Base-by-base conservation (phyloP, 2,113 vertebrate species). In the Rissa tridactyla region DNA sequence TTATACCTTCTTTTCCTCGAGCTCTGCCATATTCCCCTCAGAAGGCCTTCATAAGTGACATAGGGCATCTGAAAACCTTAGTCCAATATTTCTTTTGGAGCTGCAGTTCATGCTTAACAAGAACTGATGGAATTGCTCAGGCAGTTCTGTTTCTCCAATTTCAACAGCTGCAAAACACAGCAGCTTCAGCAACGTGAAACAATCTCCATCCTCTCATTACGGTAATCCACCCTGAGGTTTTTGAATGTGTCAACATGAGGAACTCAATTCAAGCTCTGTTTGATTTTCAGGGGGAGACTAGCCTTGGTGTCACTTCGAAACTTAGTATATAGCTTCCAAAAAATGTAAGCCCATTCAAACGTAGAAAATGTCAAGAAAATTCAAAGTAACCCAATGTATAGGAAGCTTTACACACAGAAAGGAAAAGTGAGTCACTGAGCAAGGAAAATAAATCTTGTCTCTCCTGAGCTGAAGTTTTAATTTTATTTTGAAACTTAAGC, bases 401-500 rank as follows among this genome's bases (percentile, higher is more conserved):
- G 65, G 47, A 65, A 80, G 22, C 87, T 90, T 95, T 92, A 83
- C 29, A 62, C 21, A 3, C 65, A 36, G 51, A 55, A 79, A 51
- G 54, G 57, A 61, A 82, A 91, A 10, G 6, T 86, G 89, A 94
- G 80, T 91, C 91, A 82, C 49, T 60, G 82, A 92, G 72, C n/a
- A 69, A 69, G 58, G 46, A 81, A 89, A 65, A 57, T 25, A 49
- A 32, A 89, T 21, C n/a, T 72, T 40, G 25, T 57, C 22, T 95
- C 79, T 91, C 64, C 5, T 86, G 78, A 70, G 23, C n/a, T 13
- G 29, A 87, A 57, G n/a, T 91, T 87, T 66, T 18, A 58, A 25
- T 92, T 97, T 91, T 92, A 69, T 75, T 97, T 95, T 86, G 58
- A 94, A 96, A 86, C 71, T 65, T 57, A 68, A 57, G 11, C 90